Base-by-base conservation (phyloP, 2,113 vertebrate species). In the Ictalurus punctatus region DNA sequence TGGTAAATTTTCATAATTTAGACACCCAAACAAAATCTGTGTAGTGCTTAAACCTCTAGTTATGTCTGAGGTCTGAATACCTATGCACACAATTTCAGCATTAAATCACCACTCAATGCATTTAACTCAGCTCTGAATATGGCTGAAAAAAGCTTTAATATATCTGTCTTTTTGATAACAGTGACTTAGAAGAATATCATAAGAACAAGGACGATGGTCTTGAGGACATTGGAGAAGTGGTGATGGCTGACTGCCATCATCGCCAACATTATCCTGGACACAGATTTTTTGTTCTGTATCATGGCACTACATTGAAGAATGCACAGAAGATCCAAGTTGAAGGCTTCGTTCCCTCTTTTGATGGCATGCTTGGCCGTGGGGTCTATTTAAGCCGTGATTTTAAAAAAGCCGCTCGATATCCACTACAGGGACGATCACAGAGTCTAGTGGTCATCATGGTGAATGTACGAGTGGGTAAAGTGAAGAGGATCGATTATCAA, bases 341-440 rank as follows among this genome's bases (percentile, higher is more conserved):
- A 0, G 94, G 95, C 0, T 95, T 96, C 54, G 0, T 0, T 0
- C 90, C 0, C 19, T 95, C 95, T 6, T 0, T 0, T 0, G 14
- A 0, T 0, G 95, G 95, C 84, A 95, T 95, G 94, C 94, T 95
- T 0, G 95, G 95, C 17, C 87, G 0, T 0, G 95, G 95, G 0
- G 91, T 96, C 2, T 95, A 96, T 81, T 92, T 95, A 59, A 95
- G 94, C 91, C 90, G 93, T 12, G 93, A 93, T 91, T 83, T 91
- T 76, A 0, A 91, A 2, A 96, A 95, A 89, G 95, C 95, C 0
- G 89, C 83, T 0, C 83, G 87, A 0, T 96, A 96, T 80, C 95
- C 95, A 13, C 0, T 91, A 0, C 0, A 0, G 0, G 6, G 63
- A 0, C 30, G 73, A 6, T 83, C 84, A 1, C 0, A 0, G 0